phyloP scores from a whole-genome alignment of 2,797 vertebrate genomes.

The Rhynchonycteris naso region DNA sequence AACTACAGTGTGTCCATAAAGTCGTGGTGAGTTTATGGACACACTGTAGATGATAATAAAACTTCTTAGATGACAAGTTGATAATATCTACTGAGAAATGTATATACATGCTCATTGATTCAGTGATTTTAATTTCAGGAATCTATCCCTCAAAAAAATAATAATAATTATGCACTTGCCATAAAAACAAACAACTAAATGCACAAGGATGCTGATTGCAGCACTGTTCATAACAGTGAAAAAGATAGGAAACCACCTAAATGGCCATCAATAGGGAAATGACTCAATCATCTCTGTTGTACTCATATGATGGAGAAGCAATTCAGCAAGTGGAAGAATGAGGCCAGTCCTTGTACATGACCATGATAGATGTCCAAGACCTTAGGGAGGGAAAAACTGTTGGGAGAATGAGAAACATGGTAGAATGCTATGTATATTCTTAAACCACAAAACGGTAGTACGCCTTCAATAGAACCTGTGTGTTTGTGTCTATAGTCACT shows the following conservation, averaged over 20 bases:
- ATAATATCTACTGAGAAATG: conserved; percentile 49
- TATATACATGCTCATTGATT: conserved; percentile 37
- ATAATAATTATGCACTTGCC: conserved; percentile 65
- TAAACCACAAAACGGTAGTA: conserved; percentile 22
- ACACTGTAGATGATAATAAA: not conserved
- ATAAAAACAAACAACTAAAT: conserved; percentile 60
- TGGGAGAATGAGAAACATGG: not conserved
- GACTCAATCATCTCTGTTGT: conserved; percentile 26
- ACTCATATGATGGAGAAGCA: conserved; percentile 12
- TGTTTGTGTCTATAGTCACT: not conserved
- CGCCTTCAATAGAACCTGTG: not conserved
- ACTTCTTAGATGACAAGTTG: not conserved
- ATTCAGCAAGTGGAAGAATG: not conserved
- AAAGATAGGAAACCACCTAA: conserved; percentile 67
- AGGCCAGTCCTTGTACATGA: not conserved
- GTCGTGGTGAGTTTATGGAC: too few relatives aligned
- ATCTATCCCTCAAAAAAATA: conserved; percentile 63
- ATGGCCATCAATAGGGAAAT: conserved; percentile 43
- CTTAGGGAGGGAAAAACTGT: not conserved
- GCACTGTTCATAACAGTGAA: conserved; percentile 62
- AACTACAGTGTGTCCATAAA: too few relatives aligned
- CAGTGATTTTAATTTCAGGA: conserved; percentile 72
- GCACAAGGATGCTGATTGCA: conserved; percentile 65
- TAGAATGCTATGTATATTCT: conserved; percentile 7
- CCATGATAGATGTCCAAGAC: not conserved